A percentile compares a stretch with the other conserved stretches of the same genome.
Conservation (phyloP, 2,113 vertebrate genomes). For the Campylomormyrus numenius region DNA sequence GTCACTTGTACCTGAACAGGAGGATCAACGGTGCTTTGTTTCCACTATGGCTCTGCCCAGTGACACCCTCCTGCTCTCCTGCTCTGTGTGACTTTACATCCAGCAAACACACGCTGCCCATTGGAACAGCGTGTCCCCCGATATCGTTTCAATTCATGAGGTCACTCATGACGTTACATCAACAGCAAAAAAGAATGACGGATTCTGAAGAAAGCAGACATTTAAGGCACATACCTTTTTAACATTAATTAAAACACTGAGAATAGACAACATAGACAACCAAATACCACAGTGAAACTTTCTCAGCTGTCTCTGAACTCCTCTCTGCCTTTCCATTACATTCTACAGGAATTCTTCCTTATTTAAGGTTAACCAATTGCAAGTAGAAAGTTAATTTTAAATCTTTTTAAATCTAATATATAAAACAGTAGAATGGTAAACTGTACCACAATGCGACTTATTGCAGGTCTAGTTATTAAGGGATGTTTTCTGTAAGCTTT, state of each 20-base stretch:
- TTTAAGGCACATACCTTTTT: neutral
- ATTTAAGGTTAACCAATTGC: neutral
- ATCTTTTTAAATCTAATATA: neutral
- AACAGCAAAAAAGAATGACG: neutral
- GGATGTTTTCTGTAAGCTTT: neutral
- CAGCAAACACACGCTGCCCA: neutral
- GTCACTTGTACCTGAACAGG: constrained; percentile 56
- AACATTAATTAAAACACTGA: neutral
- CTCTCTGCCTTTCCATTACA: neutral
- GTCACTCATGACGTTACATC: neutral
- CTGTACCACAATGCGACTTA: neutral
- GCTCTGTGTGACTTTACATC: neutral
- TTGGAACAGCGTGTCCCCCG: neutral
- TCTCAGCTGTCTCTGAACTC: neutral
- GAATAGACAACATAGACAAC: neutral
- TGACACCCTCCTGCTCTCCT: neutral
- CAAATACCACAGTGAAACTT: neutral
- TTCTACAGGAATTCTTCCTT: neutral
- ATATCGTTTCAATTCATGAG: neutral
- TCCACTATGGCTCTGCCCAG: too few species aligned
- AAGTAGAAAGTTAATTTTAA: neutral
- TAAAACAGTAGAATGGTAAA: neutral
- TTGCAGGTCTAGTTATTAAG: neutral
- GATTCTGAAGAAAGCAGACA: neutral
- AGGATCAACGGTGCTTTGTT: constrained; percentile 58